Conservation (phyloP, 2,113 vertebrate species). For the Orientallactaga bullata region DNA sequence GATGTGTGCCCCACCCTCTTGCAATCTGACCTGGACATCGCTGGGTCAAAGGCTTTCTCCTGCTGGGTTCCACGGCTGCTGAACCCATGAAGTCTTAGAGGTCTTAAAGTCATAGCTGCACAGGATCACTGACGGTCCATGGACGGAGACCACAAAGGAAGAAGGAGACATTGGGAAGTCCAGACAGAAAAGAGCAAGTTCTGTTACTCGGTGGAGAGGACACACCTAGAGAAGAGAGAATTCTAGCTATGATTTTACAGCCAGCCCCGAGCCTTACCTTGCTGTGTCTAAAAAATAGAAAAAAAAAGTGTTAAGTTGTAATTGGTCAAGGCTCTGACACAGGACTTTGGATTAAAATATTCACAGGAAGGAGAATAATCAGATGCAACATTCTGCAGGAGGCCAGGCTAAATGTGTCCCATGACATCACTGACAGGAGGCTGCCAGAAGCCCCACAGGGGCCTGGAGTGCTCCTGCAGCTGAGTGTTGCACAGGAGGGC, state of each 20-base stretch:
- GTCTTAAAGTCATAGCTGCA: not conserved
- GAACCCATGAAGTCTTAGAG: not conserved
- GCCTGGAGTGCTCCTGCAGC: conserved; percentile 12
- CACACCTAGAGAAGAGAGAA: not conserved
- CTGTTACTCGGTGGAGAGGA: not conserved
- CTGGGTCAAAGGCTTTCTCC: not conserved
- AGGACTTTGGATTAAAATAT: conserved; percentile 65
- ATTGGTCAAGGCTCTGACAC: not conserved
- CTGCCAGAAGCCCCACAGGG: conserved; percentile 54
- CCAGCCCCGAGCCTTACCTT: not conserved
- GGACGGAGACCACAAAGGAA: not conserved
- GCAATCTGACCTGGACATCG: not conserved
- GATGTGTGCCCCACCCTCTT: not conserved
- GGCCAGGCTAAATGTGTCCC: conserved; percentile 74
- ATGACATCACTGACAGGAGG: conserved; percentile 76
- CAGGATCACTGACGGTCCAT: not conserved
- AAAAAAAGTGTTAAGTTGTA: conserved; percentile 18
- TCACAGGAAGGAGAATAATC: conserved; percentile 65
- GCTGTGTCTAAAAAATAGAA: not conserved
- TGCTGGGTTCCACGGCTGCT: not conserved
- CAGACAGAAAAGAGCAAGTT: conserved; percentile 7
- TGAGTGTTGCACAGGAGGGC: conserved; percentile 6
- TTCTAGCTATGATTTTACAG: not conserved
- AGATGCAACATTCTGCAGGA: conserved; percentile 68
- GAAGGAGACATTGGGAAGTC: not conserved